Base-by-base conservation (phyloP, 2,113 vertebrate species). In the Colistium nudipinnis region DNA sequence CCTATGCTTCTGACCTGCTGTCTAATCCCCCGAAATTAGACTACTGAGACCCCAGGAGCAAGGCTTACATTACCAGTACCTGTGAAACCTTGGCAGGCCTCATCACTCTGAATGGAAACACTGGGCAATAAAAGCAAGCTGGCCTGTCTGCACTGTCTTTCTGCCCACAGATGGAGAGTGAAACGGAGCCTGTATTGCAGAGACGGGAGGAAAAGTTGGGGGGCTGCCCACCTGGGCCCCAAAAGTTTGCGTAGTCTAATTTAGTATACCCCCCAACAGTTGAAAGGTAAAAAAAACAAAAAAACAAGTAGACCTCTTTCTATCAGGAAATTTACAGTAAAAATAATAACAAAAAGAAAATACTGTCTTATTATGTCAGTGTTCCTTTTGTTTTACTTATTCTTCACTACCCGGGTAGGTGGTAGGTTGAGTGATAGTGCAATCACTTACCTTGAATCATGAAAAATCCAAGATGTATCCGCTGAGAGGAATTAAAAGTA, bases 71-170 rank as follows among this genome's bases (percentile, higher is more conserved):
- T 90, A 75, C 71, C 81, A 84, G 64, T 91, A 91, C 91, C 89
- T 92, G 84, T 85, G 78, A 90, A 83, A 80, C 73, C 63, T 91
- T 91, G 89, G 91, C 88, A 88, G 76, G 71, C 64, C 75, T 80
- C 70, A 62, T 78, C 81, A 82, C 79, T 70, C 73, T 78, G 78
- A 90, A 90, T 93, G 90, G 90, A 92, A 92, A 91, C 74, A 33
- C 78, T 81, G 79, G 86, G 70, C 90, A 90, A 93, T 90, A 87
- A 88, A 93, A 92, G 85, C 59, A 70, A 85, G 56, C 86, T 70
- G 57, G 85, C 71, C 90, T 93, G 90, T 92, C 90, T 92, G 80
- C 91, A 90, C 91, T 83, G 82, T 89, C 87, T 87, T 81, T 82
- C 72, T 88, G 76, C 80, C 86, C 79, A 74, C 87, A 92, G 87